A percentile compares a stretch with the other conserved stretches of the same genome.
phyloP scores from a whole-genome alignment of 2,888 invertebrate genomes.

The Netelia inedita region DNA sequence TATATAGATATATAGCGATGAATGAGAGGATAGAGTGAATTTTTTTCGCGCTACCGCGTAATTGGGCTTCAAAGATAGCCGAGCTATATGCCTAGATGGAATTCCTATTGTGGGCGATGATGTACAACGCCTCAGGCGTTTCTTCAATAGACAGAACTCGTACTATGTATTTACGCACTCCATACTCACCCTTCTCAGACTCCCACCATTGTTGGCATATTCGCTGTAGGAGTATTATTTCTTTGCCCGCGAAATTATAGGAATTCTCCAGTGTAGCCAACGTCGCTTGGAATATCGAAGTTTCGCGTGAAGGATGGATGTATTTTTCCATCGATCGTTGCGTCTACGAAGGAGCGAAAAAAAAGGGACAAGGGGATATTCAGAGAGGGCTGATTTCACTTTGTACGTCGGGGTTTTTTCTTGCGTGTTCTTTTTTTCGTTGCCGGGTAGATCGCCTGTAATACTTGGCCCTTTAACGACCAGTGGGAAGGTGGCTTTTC shows the following conservation, averaged over 20 bases:
- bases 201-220: conserved; percentile 31
- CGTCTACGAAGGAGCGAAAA: conserved; percentile 3
- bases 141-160: conserved; percentile 51
- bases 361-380: conserved; percentile 21
- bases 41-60: conserved; percentile 58
- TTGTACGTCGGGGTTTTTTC: conserved; percentile 41
- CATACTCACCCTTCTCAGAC: conserved; percentile 13
- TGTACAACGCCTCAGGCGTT: conserved; percentile 54
- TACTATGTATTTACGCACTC: conserved; percentile 28
- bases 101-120: conserved; percentile 70
- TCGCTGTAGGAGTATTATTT: conserved; percentile 43
- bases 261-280: conserved; percentile 44
- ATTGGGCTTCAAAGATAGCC: conserved; percentile 64
- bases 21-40: background rate
- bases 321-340: conserved; percentile 35
- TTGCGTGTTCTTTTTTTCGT: background rate
- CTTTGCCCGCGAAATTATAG: conserved; percentile 55
- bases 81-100: conserved; percentile 48
- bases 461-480: conserved; percentile 9
- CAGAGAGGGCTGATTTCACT: conserved; percentile 49
- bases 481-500: background rate
- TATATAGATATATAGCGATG: background rate
- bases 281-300: conserved; percentile 35
- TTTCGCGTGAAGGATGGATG: conserved; percentile 43
- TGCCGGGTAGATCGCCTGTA: conserved; percentile 1